Conservation (phyloP, 2,113 vertebrate species). For the Pteronura brasiliensis region DNA sequence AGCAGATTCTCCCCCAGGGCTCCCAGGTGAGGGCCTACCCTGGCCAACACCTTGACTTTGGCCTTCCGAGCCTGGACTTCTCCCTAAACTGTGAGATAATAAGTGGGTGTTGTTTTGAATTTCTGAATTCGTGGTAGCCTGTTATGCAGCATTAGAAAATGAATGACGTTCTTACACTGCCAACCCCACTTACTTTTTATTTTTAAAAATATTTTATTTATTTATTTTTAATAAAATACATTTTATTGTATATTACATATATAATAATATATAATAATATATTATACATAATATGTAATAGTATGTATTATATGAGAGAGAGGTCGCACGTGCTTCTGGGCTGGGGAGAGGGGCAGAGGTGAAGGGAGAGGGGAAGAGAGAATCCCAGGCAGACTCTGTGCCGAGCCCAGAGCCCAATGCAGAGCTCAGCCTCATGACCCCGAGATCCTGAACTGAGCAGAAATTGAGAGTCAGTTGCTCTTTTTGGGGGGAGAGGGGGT, state of each 20-base stretch:
- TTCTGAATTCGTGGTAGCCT: neutral
- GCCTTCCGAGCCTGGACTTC: neutral
- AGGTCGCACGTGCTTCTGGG: neutral
- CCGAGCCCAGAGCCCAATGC: neutral
- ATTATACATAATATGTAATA: too few relatives aligned
- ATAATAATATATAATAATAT: too few relatives aligned
- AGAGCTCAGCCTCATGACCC: neutral
- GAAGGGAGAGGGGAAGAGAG: neutral
- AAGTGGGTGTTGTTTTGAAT: neutral
- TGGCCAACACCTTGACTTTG: neutral
- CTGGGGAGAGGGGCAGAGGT: neutral
- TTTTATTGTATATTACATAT: too few relatives aligned
- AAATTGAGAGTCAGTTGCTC: neutral
- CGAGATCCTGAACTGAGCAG: neutral
- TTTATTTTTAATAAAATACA: neutral
- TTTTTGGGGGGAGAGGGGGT: too few relatives aligned
- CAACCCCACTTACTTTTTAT: neutral
- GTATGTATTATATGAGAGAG: neutral
- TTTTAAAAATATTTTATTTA: neutral
- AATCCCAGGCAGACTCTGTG: neutral
- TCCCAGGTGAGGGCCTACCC: neutral
- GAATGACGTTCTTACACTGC: neutral
- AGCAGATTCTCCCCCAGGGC: neutral
- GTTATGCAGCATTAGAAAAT: neutral
- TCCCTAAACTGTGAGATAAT: neutral